phyloP scores from a whole-genome alignment of 2,113 vertebrate species.

The Sturnus vulgaris region DNA sequence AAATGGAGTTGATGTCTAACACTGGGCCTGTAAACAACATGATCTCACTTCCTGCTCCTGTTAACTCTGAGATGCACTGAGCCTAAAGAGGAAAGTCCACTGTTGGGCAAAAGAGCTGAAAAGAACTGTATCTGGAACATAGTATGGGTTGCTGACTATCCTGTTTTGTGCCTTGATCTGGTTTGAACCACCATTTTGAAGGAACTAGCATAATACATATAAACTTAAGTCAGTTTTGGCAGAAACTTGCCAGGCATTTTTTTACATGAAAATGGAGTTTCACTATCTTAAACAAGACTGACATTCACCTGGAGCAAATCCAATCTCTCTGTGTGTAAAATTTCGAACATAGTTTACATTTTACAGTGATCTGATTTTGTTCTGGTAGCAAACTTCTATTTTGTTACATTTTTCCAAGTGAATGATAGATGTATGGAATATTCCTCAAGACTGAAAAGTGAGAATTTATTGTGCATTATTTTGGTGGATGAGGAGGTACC shows the following conservation, averaged over 20 bases:
- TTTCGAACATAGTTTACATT: not conserved
- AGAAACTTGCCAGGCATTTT: not conserved
- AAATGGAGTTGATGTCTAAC: not conserved
- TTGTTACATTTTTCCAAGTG: not conserved
- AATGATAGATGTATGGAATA: not conserved
- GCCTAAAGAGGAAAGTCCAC: not conserved
- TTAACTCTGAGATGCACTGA: not conserved
- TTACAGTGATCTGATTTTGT: not conserved
- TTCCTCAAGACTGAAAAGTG: not conserved
- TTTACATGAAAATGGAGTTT: not conserved
- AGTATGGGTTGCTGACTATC: not conserved
- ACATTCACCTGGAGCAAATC: not conserved
- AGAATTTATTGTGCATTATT: not conserved
- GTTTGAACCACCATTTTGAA: not conserved
- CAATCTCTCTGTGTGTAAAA: not conserved
- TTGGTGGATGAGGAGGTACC: not conserved
- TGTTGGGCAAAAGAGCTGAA: fast-evolving
- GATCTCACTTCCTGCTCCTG: not conserved
- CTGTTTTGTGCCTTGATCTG: not conserved
- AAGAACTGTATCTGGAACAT: not conserved
- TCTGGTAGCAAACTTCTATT: not conserved
- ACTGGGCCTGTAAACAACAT: not conserved
- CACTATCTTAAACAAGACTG: not conserved
- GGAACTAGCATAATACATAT: not conserved
- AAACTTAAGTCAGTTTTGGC: not conserved